Conservation (phyloP, 2,113 vertebrate species). For the Podarcis cretensis region DNA sequence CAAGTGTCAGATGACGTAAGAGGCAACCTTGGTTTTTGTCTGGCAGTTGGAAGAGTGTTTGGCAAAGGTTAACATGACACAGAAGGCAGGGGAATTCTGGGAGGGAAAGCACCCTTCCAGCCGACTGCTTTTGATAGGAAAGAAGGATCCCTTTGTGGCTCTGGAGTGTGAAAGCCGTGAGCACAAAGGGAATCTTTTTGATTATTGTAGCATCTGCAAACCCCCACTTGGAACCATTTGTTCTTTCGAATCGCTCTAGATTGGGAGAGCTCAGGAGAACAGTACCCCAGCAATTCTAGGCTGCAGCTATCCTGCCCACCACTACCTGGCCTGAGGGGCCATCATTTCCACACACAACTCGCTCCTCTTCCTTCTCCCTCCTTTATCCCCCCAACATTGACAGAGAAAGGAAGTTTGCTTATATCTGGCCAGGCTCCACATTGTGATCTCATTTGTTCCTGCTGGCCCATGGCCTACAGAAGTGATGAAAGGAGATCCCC, state of each 20-base stretch:
- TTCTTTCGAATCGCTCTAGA: neutral
- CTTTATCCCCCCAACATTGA: no score
- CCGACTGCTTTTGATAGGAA: neutral
- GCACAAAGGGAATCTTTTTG: neutral
- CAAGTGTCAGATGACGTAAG: slow-evolving; percentile 64
- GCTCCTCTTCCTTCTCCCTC: neutral
- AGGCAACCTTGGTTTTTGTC: neutral
- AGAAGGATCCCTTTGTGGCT: neutral
- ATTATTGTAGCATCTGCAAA: neutral
- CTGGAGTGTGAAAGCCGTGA: neutral
- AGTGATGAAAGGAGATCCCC: neutral
- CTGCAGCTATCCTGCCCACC: neutral
- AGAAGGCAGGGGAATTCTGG: neutral
- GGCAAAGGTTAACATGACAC: neutral
- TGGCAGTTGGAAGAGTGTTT: neutral
- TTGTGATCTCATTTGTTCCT: neutral
- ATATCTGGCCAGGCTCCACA: neutral
- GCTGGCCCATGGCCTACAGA: neutral
- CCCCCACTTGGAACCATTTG: neutral
- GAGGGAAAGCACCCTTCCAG: neutral
- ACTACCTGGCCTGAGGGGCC: neutral
- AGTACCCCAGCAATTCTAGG: neutral
- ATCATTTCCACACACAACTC: neutral
- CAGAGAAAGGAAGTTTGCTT: neutral
- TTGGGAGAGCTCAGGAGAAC: neutral